phyloP scores from a whole-genome alignment of 1,140 invertebrate species.

The Metopolophium dirhodum region DNA sequence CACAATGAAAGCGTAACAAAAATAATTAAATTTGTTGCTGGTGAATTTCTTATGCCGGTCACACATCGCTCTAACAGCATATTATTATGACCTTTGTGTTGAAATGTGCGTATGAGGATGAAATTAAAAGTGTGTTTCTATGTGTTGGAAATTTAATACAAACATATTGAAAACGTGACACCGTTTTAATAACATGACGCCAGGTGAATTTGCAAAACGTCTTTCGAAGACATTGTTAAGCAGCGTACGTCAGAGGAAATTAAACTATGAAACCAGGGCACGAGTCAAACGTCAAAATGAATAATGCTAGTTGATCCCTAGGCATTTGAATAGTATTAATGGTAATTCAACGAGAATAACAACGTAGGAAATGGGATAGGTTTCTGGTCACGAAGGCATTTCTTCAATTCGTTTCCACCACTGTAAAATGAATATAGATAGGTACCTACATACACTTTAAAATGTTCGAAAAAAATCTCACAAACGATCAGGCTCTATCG shows the following conservation, averaged over 20 bases:
- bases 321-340: slow-evolving; percentile 1
- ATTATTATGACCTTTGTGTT: background rate
- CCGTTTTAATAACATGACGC: background rate
- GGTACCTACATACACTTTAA: too few species aligned
- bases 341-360: background rate
- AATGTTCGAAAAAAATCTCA: background rate
- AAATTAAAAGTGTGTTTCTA: background rate
- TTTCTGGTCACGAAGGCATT: background rate
- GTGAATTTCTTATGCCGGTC: background rate
- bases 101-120: background rate
- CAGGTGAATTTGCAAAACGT: background rate
- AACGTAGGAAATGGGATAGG: background rate
- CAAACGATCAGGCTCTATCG: background rate
- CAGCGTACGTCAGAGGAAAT: background rate
- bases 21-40: background rate
- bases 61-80: background rate
- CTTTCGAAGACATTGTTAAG: background rate
- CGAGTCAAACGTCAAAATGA: slow-evolving; percentile 18
- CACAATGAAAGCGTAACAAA: background rate
- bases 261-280: background rate
- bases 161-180: slow-evolving; percentile 2
- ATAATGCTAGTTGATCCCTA: slow-evolving; percentile 3
- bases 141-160: background rate
- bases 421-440: too few species aligned
- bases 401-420: background rate